These are phyloP conservation scores for Drosophila heteroneura DNA, from an alignment of 2,888 invertebrate genomes.

Conservation along the genomic window DNA sequence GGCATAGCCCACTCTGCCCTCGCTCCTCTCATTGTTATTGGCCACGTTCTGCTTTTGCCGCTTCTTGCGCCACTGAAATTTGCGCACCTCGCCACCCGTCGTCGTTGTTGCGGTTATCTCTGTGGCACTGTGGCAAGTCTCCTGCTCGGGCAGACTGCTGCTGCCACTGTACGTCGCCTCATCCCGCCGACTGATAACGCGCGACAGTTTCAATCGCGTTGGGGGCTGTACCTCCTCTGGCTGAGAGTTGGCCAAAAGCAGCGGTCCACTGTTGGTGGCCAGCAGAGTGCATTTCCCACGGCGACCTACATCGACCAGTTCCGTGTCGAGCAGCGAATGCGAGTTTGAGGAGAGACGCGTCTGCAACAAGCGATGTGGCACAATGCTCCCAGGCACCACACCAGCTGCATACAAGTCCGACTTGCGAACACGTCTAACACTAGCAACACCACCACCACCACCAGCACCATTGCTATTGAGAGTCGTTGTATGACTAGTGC, in stretches of 20 bases:
- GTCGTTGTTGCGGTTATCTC: neutral
- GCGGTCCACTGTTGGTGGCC: conserved; percentile 65
- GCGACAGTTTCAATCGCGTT: conserved; percentile 75
- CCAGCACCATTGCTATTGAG: conserved; percentile 32
- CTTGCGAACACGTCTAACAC: conserved; percentile 62
- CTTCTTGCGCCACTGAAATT: conserved; percentile 69
- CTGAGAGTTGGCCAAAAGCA: conserved; percentile 50
- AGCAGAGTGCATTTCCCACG: conserved; percentile 74
- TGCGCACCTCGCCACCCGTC: conserved; percentile 37
- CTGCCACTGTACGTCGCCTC: conserved; percentile 62
- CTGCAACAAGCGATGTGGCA: conserved; percentile 78
- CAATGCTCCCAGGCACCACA: conserved; percentile 38
- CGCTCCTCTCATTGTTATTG: conserved; percentile 31
- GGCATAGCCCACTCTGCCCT: conserved; percentile 49
- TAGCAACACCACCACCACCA: conserved; percentile 38
- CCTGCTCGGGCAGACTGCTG: conserved; percentile 63
- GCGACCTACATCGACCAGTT: conserved; percentile 51
- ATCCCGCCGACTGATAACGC: conserved; percentile 79
- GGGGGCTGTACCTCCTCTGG: conserved; percentile 43
- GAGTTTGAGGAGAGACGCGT: conserved; percentile 75
- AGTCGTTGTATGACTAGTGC: conserved; percentile 44
- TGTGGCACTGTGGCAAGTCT: conserved; percentile 31
- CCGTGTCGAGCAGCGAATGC: conserved; percentile 69
- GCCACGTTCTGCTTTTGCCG: conserved; percentile 59
- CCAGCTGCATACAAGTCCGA: conserved; percentile 71